Conservation (phyloP, 2,888 invertebrate species). For the Conchocele bisecta region DNA sequence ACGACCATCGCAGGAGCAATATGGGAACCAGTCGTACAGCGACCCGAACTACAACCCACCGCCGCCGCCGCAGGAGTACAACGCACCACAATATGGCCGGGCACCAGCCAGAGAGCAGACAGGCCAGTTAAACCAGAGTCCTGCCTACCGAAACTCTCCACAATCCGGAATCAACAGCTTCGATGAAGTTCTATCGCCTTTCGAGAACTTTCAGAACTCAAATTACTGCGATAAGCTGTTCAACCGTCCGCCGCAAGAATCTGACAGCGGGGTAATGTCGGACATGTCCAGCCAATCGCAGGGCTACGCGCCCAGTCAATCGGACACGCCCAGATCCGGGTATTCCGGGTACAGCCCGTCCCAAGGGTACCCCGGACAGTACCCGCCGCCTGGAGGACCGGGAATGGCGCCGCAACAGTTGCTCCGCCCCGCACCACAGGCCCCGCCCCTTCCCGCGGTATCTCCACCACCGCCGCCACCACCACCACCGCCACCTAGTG, state of each 20-base stretch:
- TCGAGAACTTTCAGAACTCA: constrained; percentile 67
- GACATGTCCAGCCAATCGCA: constrained; percentile 37
- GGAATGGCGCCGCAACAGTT: constrained; percentile 24
- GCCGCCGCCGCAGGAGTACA: constrained; percentile 15
- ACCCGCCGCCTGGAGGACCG: constrained; percentile 7
- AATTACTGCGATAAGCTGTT: constrained; percentile 66
- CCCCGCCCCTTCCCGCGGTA: constrained; percentile 45
- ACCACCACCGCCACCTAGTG: constrained; percentile 54
- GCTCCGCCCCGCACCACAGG: constrained; percentile 41
- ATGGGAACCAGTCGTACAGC: constrained; percentile 16
- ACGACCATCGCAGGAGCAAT: constrained; percentile 5
- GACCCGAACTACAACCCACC: constrained; percentile 3
- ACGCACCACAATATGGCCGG: too few species aligned
- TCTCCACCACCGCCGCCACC: constrained; percentile 62
- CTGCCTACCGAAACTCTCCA: constrained; percentile 19
- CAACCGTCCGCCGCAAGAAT: constrained; percentile 46
- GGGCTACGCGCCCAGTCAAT: constrained; percentile 48
- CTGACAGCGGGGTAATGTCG: constrained; percentile 59
- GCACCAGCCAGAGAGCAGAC: constrained; percentile 15
- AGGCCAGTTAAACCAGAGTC: constrained; percentile 34
- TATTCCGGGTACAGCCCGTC: constrained; percentile 50
- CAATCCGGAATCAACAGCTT: constrained; percentile 59
- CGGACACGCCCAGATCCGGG: constrained; percentile 56
- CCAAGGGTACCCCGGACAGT: constrained; percentile 28
- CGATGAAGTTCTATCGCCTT: constrained; percentile 67